phyloP scores from a whole-genome alignment of 2,888 invertebrate species.

The Drosophila infuscata region DNA sequence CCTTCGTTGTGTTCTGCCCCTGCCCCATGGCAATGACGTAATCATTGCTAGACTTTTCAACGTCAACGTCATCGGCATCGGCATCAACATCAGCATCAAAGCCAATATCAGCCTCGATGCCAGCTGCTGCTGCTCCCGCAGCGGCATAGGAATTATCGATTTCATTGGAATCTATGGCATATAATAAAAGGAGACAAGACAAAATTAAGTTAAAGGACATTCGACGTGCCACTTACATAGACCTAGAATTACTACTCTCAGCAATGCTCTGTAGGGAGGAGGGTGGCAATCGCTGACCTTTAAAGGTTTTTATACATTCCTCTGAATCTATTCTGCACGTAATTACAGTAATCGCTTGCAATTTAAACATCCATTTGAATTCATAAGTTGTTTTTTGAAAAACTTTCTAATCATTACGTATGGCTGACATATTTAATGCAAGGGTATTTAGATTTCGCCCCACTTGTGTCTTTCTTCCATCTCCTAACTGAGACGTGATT shows the following conservation, averaged over 20 bases:
- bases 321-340: not conserved
- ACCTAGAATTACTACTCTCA: not conserved
- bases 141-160: slow-evolving; percentile 79
- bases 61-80: slow-evolving; percentile 55
- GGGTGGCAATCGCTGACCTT: not conserved
- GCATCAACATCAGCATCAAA: slow-evolving; percentile 33
- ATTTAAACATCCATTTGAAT: not conserved
- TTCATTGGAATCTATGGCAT: slow-evolving; percentile 76
- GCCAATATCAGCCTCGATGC: slow-evolving; percentile 29
- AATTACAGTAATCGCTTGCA: not conserved
- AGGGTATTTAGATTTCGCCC: slow-evolving; percentile 42
- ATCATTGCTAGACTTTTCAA: slow-evolving; percentile 53
- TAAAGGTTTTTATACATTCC: not conserved
- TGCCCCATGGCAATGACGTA: slow-evolving; percentile 57
- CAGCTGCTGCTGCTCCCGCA: slow-evolving; percentile 44
- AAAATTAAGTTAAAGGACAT: slow-evolving; percentile 55
- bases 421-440: not conserved
- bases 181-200: slow-evolving; percentile 50
- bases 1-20: slow-evolving; percentile 16
- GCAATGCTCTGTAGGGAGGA: not conserved
- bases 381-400: not conserved
- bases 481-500: slow-evolving; percentile 46
- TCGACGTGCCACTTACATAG: slow-evolving; percentile 26
- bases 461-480: slow-evolving; percentile 2
- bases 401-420: not conserved